Percentiles rank a stretch among this genome's conserved stretches.
These are phyloP conservation scores for Carollia perspicillata DNA, from an alignment of 2,113 vertebrate genomes.

Conservation along the genomic window DNA sequence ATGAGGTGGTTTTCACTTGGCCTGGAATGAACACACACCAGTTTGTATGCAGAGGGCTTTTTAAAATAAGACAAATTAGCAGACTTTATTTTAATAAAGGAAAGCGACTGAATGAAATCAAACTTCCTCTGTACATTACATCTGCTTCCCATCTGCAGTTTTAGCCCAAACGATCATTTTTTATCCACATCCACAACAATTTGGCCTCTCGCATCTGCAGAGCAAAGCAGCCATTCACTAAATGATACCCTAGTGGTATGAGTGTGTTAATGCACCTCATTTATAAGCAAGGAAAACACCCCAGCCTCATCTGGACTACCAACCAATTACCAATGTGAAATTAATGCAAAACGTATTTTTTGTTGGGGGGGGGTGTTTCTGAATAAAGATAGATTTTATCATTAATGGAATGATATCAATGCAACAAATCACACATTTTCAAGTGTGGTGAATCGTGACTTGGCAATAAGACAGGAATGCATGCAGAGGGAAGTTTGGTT, in stretches of 20 bases:
- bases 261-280: slow-evolving; percentile 56
- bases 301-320: slow-evolving; percentile 42
- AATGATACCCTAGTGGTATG: slow-evolving; percentile 59
- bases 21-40: neutral
- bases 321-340: slow-evolving; percentile 34
- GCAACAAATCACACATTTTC: neutral
- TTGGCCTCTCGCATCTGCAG: slow-evolving; percentile 56
- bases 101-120: slow-evolving; percentile 17
- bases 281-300: slow-evolving; percentile 67
- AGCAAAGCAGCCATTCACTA: neutral
- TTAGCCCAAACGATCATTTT: slow-evolving; percentile 53
- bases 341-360: slow-evolving; percentile 44
- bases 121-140: slow-evolving; percentile 50
- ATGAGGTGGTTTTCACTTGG: slow-evolving; percentile 44
- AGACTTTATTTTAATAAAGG: slow-evolving; percentile 59
- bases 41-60: slow-evolving; percentile 36
- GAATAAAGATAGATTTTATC: slow-evolving; percentile 50
- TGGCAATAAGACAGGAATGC: neutral
- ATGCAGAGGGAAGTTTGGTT: neutral
- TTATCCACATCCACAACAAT: slow-evolving; percentile 49
- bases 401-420: neutral
- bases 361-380: neutral
- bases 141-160: slow-evolving; percentile 65
- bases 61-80: slow-evolving; percentile 36
- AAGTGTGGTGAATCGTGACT: neutral